These are phyloP conservation scores for Sitta europaea DNA, from an alignment of 2,113 vertebrate species.

Conservation along the genomic window DNA sequence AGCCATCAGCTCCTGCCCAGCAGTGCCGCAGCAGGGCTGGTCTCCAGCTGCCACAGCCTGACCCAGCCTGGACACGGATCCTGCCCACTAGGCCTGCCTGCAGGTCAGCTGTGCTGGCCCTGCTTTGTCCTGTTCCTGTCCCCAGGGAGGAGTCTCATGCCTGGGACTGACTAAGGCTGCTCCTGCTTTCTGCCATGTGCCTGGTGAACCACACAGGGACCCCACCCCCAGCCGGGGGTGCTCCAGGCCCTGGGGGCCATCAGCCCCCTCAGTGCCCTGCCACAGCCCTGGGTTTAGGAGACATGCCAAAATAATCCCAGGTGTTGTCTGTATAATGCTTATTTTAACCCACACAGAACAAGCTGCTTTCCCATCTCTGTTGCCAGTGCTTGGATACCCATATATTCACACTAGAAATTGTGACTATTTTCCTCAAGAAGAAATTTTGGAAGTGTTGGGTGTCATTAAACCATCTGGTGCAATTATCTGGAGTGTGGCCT, in stretches of 20 bases:
- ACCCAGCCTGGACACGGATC: accelerated
- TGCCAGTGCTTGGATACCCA: background rate
- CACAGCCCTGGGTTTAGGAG: background rate
- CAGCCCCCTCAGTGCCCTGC: accelerated
- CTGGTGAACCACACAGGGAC: accelerated
- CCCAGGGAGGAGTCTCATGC: background rate
- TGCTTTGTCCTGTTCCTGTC: accelerated
- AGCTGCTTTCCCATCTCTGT: background rate
- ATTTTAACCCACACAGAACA: background rate
- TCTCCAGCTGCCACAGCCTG: background rate
- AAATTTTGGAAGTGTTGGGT: background rate
- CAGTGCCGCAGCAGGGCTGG: accelerated
- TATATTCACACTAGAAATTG: background rate
- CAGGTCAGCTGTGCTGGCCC: accelerated
- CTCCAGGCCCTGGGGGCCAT: background rate
- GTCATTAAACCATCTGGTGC: background rate
- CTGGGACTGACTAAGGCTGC: accelerated
- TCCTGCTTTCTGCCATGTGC: accelerated
- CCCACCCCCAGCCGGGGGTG: accelerated
- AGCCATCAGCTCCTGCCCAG: background rate
- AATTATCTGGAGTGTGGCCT: background rate
- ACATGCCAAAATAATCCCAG: background rate
- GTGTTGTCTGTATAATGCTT: background rate
- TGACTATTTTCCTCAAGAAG: background rate
- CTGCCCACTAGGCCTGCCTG: accelerated